Conservation (phyloP, 2,797 vertebrate genomes). For the Masticophis lateralis region DNA sequence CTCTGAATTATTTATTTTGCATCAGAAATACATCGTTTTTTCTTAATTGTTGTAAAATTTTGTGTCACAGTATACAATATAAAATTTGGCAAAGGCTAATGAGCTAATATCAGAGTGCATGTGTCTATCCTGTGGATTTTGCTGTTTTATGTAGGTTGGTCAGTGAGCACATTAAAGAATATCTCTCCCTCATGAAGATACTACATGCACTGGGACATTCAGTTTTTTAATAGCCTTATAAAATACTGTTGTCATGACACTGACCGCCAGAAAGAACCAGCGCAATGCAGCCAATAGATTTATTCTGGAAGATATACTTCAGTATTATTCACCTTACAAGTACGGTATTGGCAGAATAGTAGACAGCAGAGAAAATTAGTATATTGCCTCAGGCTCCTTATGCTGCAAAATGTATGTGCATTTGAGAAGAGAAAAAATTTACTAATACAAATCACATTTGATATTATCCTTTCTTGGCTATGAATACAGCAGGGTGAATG, state of each 20-base stretch:
- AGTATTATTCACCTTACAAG: not conserved
- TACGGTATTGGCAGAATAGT: not conserved
- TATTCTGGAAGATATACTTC: not conserved
- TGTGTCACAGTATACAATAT: not conserved
- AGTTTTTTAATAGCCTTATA: not conserved
- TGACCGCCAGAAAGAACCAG: not conserved
- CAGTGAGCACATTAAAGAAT: not conserved
- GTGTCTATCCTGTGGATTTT: not conserved
- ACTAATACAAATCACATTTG: not conserved
- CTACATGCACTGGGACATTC: not conserved
- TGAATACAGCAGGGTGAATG: not conserved
- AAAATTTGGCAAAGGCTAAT: not conserved
- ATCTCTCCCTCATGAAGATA: not conserved
- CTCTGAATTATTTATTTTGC: not conserved
- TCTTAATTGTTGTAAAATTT: not conserved
- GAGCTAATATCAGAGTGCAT: not conserved
- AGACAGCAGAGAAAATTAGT: slow-evolving; percentile 3
- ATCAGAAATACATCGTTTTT: not conserved
- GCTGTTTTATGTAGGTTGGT: not conserved
- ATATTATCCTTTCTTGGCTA: not conserved
- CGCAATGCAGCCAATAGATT: not conserved
- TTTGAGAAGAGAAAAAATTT: not conserved
- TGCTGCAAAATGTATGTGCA: not conserved
- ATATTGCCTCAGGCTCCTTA: not conserved
- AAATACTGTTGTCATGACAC: not conserved